phyloP scores from a whole-genome alignment of 1,140 invertebrate genomes.

The Caenorhabditis brenneri region DNA sequence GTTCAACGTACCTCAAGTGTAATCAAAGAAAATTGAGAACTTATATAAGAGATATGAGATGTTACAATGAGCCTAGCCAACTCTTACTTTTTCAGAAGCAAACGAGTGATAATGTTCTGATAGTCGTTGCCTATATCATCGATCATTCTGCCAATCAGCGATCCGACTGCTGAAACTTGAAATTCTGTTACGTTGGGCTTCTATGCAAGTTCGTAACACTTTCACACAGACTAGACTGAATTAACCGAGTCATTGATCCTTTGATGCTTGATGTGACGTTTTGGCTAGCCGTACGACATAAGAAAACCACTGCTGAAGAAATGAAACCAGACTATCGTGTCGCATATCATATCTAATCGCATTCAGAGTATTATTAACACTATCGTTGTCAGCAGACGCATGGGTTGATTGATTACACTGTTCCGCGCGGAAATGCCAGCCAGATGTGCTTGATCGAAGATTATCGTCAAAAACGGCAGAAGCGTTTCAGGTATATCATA shows the following conservation, averaged over 20 bases:
- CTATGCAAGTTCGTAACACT: neutral
- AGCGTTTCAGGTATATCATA: neutral
- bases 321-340: neutral
- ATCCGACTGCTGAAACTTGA: neutral
- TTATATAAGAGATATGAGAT: neutral
- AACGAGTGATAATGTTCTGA: too few relatives aligned
- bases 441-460: neutral
- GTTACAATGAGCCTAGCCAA: neutral
- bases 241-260: neutral
- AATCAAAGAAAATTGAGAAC: neutral
- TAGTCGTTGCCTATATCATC: neutral
- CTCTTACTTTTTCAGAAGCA: too few relatives aligned
- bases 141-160: neutral
- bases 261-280: neutral
- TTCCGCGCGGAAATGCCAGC: conserved; percentile 17
- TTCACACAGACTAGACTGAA: neutral
- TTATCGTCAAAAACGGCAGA: neutral
- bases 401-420: conserved; percentile 25
- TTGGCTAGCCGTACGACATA: neutral
- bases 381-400: neutral
- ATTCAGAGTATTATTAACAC: conserved; percentile 37
- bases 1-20: neutral
- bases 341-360: neutral
- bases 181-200: neutral
- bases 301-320: neutral